Evolutionary conservation across 2,113 vertebrate genomes (phyloP).

Genomic region (Prionailurus bengalensis): DNA sequence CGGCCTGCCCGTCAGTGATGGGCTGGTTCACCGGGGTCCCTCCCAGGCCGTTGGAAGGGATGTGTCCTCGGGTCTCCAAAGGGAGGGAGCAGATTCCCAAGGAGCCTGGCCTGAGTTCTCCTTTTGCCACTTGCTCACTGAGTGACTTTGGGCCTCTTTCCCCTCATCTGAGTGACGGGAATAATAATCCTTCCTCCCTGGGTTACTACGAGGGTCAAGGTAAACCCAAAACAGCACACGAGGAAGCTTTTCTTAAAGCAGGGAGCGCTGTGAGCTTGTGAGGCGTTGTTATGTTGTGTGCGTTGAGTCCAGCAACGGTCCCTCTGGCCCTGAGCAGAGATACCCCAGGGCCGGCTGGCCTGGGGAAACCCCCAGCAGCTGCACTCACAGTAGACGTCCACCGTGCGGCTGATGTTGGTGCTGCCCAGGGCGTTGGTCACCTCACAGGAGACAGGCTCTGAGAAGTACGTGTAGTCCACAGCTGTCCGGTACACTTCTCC

Average conservation of each 20-base stretch:
- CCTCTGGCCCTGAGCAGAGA: neutral
- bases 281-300: accelerated
- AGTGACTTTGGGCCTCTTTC: neutral
- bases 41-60: accelerated
- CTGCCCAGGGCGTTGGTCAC: conserved; percentile 98
- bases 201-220: neutral
- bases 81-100: neutral
- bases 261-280: accelerated
- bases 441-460: conserved; percentile 97
- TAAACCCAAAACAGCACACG: accelerated
- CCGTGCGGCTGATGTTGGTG: conserved; percentile 98
- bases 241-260: neutral
- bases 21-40: neutral
- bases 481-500: conserved; percentile 96
- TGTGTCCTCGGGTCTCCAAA: neutral
- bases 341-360: accelerated
- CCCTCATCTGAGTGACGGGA: neutral
- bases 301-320: accelerated
- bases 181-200: neutral
- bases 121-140: neutral
- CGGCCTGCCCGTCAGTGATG: neutral
- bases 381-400: conserved; percentile 98
- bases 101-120: neutral
- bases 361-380: accelerated
- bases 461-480: conserved; percentile 98